Evolutionary conservation across 1,140 invertebrate genomes (phyloP), one percentile per base, ranked within the genome.

Genomic region (Aphaenogaster rudis): DNA sequence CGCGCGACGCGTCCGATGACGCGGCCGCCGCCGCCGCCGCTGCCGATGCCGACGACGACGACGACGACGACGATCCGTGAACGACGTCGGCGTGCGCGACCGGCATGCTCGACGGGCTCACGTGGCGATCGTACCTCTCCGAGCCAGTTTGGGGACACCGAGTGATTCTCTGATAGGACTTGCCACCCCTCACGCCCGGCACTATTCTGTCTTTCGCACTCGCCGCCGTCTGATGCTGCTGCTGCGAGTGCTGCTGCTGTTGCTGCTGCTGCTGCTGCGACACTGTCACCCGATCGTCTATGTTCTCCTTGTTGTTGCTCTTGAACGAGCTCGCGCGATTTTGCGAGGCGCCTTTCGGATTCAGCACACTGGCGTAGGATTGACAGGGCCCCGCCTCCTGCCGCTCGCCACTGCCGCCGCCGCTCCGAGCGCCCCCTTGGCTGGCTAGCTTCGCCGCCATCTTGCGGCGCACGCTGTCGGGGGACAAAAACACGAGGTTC

Each of bases 261-360:
- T 48, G 66, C 15, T 82, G 80, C 0, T 28, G 61, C 0, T 64
- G 50, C 6, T 85, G 81, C 4, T 81, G 85, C 13, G 48, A n/a
- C 11, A 45, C 61, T 6, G 48, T 42, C 8, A 33, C 48, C 0
- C 61, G 88, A 7, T 85, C 88, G 28, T 92, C 93, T 52, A 96
- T 96, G 69, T 96, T 96, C 85, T 96, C 96, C 76, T 96, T 96
- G 57, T 96, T 96, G 61, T 94, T 95, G 48, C 94, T 95, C 81
- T 93, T 95, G 21, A 57, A 39, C 17, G 87, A 59, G 33, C 67
- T 45, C 67, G 63, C 33, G 2, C 91, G 72, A 13, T 33, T 77
- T 3, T 89, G 77, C 54, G 21, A 36, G 11, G 89, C 86, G 54
- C 92, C 93, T 88, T 95, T 94, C 17, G 95, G 95, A 86, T 96